phyloP scores from a whole-genome alignment of 2,888 invertebrate genomes.

The Leucoptera coffeella region DNA sequence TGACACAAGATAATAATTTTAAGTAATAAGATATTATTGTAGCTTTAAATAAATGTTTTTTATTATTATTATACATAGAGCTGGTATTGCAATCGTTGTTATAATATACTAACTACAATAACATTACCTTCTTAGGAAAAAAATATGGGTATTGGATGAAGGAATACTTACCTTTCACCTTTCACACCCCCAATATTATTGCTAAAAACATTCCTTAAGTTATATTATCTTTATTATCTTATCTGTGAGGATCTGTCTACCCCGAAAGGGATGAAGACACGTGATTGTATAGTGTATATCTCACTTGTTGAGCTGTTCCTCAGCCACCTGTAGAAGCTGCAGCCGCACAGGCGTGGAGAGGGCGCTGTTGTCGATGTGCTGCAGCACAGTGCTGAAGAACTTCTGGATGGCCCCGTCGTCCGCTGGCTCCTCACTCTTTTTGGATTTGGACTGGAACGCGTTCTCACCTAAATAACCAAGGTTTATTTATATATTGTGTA shows the following conservation, averaged over 20 bases:
- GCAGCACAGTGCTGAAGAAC: constrained; percentile 68
- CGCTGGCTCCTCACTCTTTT: constrained; percentile 22
- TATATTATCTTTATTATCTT: not conserved
- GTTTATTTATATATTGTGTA: no score
- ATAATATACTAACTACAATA: no score
- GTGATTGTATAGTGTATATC: constrained; percentile 1
- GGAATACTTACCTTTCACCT: no score
- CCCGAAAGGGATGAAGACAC: no score
- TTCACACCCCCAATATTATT: not conserved
- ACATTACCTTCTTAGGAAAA: no score
- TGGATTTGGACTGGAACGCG: constrained; percentile 21
- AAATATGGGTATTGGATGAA: no score
- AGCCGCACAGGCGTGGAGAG: constrained; percentile 54
- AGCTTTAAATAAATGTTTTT: no score
- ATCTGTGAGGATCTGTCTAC: no score
- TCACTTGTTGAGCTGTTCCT: constrained; percentile 59
- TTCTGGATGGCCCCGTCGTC: constrained; percentile 60
- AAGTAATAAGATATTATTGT: not conserved
- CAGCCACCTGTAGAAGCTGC: constrained; percentile 56
- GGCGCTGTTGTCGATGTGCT: constrained; percentile 64
- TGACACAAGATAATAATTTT: constrained; percentile 1
- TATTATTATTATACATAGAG: no score
- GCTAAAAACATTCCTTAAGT: not conserved
- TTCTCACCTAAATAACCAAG: constrained; percentile 32
- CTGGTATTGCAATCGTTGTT: no score